These are phyloP conservation scores for Acholoe squamosa DNA, from an alignment of 2,888 invertebrate species.

Conservation along the genomic window DNA sequence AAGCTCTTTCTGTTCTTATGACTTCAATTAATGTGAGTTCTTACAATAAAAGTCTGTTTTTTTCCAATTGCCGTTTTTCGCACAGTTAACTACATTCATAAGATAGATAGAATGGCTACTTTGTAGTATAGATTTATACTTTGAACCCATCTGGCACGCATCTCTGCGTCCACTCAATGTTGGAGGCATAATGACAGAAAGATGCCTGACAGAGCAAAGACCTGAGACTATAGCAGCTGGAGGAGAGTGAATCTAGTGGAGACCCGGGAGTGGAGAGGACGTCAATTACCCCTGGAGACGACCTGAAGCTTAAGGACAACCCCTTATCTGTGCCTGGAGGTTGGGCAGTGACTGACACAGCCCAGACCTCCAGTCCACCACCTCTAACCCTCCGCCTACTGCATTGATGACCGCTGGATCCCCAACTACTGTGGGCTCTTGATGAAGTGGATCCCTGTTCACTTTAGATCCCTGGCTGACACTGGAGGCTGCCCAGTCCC, in stretches of 20 bases:
- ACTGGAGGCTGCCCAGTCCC: not conserved
- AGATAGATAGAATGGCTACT: no score
- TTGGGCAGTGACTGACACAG: not conserved
- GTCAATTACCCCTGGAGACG: constrained; percentile 12
- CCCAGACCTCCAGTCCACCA: not conserved
- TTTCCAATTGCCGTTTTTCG: no score
- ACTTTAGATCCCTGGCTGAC: not conserved
- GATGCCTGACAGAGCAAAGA: no score
- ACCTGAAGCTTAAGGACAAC: not conserved
- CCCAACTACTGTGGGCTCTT: not conserved
- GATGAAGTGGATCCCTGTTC: not conserved
- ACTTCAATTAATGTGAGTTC: no score
- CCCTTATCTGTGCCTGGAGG: not conserved
- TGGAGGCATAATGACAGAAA: no score
- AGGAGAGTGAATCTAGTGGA: not conserved
- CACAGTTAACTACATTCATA: no score
- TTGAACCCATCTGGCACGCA: no score
- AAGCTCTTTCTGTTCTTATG: not conserved
- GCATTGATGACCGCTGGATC: not conserved
- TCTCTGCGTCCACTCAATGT: no score
- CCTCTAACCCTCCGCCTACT: not conserved
- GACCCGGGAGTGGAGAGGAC: not conserved
- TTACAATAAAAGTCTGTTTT: no score
- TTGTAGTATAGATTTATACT: no score
- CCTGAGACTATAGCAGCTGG: no score